Evolutionary conservation across 2,113 vertebrate genomes (phyloP).

Genomic region (Indicator maculatus): DNA sequence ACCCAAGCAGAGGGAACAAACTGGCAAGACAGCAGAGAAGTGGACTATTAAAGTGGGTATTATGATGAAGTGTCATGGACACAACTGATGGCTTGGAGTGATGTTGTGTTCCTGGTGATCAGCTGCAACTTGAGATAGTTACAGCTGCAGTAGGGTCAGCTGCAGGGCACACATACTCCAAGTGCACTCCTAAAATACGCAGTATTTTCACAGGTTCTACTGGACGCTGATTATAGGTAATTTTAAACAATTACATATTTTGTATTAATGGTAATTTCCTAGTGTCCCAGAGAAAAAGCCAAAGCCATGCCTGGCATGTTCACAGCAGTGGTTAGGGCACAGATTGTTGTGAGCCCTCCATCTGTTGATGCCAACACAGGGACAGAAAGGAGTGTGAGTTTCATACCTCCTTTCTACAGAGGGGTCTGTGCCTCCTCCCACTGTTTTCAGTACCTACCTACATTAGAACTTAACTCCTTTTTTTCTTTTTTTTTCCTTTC

Average conservation of each 20-base stretch:
- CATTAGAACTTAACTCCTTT: slow-evolving; percentile 1
- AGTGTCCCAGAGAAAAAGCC: slow-evolving; percentile 36
- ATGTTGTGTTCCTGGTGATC: neutral
- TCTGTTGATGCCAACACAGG: slow-evolving; percentile 45
- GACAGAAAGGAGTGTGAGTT: slow-evolving; percentile 43
- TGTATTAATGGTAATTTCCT: slow-evolving; percentile 33
- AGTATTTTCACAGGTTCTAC: neutral
- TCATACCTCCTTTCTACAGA: neutral
- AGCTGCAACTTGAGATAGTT: slow-evolving; percentile 14
- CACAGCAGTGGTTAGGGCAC: slow-evolving; percentile 41
- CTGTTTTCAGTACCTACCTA: slow-evolving; percentile 6
- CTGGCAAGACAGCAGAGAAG: neutral
- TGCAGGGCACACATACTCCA: accelerated
- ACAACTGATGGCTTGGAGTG: neutral
- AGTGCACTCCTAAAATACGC: neutral
- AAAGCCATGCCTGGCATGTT: slow-evolving; percentile 29
- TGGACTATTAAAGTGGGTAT: neutral
- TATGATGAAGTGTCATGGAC: slow-evolving; percentile 24
- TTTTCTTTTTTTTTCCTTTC: neutral
- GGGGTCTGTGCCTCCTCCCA: neutral
- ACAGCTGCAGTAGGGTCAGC: slow-evolving; percentile 17
- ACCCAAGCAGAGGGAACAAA: neutral
- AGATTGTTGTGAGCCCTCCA: slow-evolving; percentile 40
- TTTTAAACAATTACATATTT: slow-evolving; percentile 32
- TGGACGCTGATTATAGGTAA: neutral